Conservation (phyloP, 2,888 invertebrate species). For the Epinotia demarniana region DNA sequence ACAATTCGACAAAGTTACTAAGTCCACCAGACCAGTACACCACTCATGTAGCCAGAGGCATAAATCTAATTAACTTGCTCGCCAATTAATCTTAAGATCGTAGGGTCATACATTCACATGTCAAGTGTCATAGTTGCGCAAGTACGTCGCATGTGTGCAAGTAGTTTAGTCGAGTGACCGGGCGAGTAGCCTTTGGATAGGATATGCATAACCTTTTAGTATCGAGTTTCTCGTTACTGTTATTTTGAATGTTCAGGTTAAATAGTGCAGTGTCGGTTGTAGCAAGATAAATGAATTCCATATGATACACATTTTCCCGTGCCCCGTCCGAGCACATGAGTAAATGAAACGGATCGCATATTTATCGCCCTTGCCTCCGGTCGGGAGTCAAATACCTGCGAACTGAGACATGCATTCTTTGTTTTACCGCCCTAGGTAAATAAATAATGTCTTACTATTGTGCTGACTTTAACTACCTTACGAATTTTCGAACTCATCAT, state of each 20-base stretch:
- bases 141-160: conserved; percentile 3
- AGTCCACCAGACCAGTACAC: neutral
- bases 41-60: conserved; percentile 13
- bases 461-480: neutral
- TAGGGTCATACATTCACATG: conserved; percentile 18
- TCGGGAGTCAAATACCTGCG: no score
- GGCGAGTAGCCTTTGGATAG: neutral
- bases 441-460: neutral
- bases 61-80: conserved; percentile 24
- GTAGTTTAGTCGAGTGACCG: conserved; percentile 7
- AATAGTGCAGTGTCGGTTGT: neutral
- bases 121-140: conserved; percentile 27
- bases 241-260: neutral
- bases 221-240: conserved; percentile 1
- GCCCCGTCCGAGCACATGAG: neutral
- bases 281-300: neutral
- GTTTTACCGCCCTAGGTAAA: no score
- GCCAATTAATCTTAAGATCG: conserved; percentile 16
- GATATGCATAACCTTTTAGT: neutral
- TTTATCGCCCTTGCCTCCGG: no score
- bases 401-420: no score
- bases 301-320: neutral
- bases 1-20: neutral
- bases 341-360: no score
- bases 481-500: conserved; percentile 7